Conservation (phyloP, 2,888 invertebrate genomes). For the Antheraea yamamai region DNA sequence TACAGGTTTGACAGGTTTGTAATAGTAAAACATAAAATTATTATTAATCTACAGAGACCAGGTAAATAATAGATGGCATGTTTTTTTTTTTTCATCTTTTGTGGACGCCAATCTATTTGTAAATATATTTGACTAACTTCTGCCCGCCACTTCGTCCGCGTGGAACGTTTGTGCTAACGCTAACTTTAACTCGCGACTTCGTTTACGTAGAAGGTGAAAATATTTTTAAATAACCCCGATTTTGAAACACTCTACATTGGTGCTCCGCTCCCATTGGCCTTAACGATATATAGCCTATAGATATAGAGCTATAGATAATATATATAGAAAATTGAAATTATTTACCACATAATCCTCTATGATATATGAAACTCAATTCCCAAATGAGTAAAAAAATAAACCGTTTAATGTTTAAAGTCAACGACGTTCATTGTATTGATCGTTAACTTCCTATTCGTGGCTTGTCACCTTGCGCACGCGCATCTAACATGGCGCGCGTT, state of each 20-base stretch:
- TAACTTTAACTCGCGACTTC: no score
- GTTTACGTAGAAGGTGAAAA: no score
- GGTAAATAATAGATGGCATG: neutral
- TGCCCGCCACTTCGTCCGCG: no score
- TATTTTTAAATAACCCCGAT: no score
- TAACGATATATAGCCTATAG: no score
- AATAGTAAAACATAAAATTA: neutral
- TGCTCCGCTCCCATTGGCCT: no score
- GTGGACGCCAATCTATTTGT: neutral
- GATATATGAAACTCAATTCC: neutral
- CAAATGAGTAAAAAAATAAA: constrained; percentile 45
- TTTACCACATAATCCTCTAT: neutral
- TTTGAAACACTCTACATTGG: no score
- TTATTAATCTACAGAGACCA: neutral
- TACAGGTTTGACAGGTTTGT: neutral
- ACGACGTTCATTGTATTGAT: constrained; percentile 54
- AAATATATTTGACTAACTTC: neutral
- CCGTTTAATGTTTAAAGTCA: constrained; percentile 52
- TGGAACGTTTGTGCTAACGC: no score
- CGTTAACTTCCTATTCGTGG: constrained; percentile 66
- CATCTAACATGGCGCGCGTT: constrained; percentile 52
- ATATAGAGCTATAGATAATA: no score
- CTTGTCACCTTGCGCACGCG: constrained; percentile 57
- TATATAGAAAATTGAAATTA: neutral
- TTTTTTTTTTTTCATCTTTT: neutral